phyloP scores from a whole-genome alignment of 2,113 vertebrate genomes.

The Pandion haliaetus region DNA sequence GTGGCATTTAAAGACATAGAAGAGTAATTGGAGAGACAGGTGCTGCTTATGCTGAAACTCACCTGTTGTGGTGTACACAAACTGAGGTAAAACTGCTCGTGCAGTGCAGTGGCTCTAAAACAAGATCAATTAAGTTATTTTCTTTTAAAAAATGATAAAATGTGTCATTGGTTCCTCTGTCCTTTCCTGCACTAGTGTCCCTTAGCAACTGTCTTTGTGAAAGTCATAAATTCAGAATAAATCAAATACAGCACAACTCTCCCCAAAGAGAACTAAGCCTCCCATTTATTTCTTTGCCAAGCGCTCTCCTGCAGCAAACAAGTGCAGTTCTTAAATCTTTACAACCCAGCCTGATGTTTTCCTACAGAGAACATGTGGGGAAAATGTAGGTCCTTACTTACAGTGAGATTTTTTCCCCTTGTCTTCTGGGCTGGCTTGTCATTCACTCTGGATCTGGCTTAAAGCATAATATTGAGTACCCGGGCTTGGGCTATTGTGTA shows the following conservation, averaged over 20 bases:
- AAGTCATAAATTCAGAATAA: constrained; percentile 11
- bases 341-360: background rate
- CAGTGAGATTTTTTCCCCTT: background rate
- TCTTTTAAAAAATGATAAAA: background rate
- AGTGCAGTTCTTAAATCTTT: constrained; percentile 14
- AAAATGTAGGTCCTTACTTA: background rate
- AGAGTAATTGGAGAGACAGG: background rate
- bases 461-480: background rate
- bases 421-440: background rate
- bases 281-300: constrained; percentile 13
- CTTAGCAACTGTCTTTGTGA: background rate
- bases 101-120: background rate
- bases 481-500: background rate
- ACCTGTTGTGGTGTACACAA: background rate
- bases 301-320: background rate
- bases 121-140: background rate
- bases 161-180: background rate
- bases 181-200: background rate
- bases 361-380: background rate
- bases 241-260: background rate
- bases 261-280: constrained; percentile 11
- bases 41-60: background rate
- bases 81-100: background rate
- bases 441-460: background rate
- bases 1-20: background rate